A percentile compares a stretch with the other conserved stretches of the same genome.
Evolutionary conservation across 2,888 invertebrate genomes (phyloP).

Genomic region (Xestia rhomboidea): DNA sequence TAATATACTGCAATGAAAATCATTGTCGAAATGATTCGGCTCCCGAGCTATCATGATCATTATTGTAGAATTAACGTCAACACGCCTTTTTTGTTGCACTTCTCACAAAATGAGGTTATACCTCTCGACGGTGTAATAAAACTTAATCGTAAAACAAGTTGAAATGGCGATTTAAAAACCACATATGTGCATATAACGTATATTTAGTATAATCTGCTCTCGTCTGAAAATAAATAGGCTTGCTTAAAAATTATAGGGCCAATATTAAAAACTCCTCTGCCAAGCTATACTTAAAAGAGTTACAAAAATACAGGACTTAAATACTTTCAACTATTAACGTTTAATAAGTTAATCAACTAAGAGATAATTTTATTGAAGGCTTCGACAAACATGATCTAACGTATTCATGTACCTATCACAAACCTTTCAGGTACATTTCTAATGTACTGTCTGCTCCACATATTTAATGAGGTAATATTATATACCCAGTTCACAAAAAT

Average conservation of each 20-base stretch:
- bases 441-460: not conserved
- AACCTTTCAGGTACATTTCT: not conserved
- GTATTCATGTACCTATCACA: not conserved
- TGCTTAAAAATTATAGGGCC: not conserved
- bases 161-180: constrained; percentile 32
- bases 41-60: constrained; percentile 47
- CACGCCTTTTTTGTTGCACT: constrained; percentile 54
- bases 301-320: not conserved
- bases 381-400: not conserved
- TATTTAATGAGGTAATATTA: not conserved
- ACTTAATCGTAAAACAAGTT: constrained; percentile 36
- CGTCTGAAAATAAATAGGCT: constrained; percentile 13
- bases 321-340: not conserved
- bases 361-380: not conserved
- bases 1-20: constrained; percentile 60
- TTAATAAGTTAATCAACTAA: not conserved
- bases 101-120: constrained; percentile 54
- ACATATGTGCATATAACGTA: not conserved
- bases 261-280: constrained; percentile 1
- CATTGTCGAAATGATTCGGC: constrained; percentile 54
- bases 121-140: constrained; percentile 47
- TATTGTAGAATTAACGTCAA: constrained; percentile 59
- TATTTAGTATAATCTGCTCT: constrained; percentile 3
- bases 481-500: constrained; percentile 6
- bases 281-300: constrained; percentile 3